Base-by-base conservation (phyloP, 2,113 vertebrate species). In the Poicephalus gulielmi region DNA sequence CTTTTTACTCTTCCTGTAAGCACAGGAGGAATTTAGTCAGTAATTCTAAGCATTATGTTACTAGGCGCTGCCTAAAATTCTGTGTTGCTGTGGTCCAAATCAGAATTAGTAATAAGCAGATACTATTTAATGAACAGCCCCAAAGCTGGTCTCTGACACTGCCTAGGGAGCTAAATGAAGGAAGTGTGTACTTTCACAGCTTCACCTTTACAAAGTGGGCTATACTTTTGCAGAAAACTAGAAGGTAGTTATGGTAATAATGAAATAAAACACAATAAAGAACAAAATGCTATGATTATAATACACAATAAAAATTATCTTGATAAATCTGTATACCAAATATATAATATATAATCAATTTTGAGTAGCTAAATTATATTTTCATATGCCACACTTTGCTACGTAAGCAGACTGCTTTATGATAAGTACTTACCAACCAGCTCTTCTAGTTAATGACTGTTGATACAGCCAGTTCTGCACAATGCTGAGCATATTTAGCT, bases 131-230 rank as follows among this genome's bases (percentile, higher is more conserved):
- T 86, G 25, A 83, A 77, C 8, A 63, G 46, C 41, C 67, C 68
- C 74, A 69, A 94, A 94, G 35, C 43, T 93, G 6, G 71, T 90
- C 84, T 70, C 66, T 35, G 25, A 69, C 46, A 95, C 30, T 86
- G 59, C 67, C 68, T 68, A 46, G 46, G 60, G 41, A 92, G 46
- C 23, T 86, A n/a, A 67, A 52, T 78, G 59, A 95, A 96, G 92
- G 91, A 95, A 97, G 91, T 31, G 46, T 57, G 3, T 16, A 74
- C 25, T 71, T 96, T 92, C 83, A 80, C 50, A 80, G 89, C 79
- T 76, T 83, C 60, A 60, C 57, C 39, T 92, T 80, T 50, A 44
- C 43, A 88, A 95, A 89, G 63, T 53, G 44, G 35, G 23, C 14
- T 70, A 10, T 86, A 83, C 47, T 67, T 86, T 97, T 70, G 67